Conservation (phyloP, 2,888 invertebrate species). For the Erebia epiphron region DNA sequence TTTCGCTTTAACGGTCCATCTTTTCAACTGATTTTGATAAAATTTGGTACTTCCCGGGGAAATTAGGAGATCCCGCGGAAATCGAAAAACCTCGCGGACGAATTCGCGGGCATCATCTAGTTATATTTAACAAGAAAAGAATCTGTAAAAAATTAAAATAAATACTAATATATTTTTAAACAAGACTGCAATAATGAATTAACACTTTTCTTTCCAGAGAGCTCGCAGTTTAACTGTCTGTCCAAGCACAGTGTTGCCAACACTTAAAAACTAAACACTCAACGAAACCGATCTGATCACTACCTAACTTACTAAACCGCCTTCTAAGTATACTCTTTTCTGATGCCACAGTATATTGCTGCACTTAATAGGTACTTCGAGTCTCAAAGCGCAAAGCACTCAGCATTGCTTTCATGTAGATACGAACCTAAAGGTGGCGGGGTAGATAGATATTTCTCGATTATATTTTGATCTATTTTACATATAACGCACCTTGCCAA, state of each 20-base stretch:
- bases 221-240: constrained; percentile 30
- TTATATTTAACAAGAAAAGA: constrained; percentile 1
- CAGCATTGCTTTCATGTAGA: too few relatives aligned
- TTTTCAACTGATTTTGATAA: too few relatives aligned
- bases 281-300: constrained; percentile 14
- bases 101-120: too few relatives aligned
- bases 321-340: neutral
- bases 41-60: too few relatives aligned
- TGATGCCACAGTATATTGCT: neutral
- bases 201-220: constrained; percentile 28
- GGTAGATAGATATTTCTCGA: neutral
- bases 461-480: neutral
- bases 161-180: constrained; percentile 8
- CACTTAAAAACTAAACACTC: constrained; percentile 22
- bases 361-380: neutral
- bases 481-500: constrained; percentile 5
- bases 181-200: neutral
- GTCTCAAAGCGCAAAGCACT: neutral
- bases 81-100: too few relatives aligned
- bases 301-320: neutral
- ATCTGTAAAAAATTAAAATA: neutral
- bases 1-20: too few relatives aligned
- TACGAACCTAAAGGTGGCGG: neutral
- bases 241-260: constrained; percentile 25
- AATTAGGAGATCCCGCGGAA: too few relatives aligned